Percentiles rank a stretch among this genome's conserved stretches.
Evolutionary conservation across 2,113 vertebrate species (phyloP).

Genomic region (Irena cyanogastra): DNA sequence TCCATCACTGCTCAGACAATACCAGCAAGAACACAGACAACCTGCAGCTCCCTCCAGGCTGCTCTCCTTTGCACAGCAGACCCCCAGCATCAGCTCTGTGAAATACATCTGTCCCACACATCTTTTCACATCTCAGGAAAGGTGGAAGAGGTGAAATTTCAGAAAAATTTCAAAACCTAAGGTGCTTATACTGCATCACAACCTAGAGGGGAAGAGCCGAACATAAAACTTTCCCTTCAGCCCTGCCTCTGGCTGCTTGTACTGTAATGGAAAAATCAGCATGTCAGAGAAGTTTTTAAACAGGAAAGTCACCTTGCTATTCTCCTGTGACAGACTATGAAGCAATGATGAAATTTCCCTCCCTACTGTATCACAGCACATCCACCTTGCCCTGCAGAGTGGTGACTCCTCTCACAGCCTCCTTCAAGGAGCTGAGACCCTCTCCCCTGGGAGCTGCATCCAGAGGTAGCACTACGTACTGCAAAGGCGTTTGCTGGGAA

Average conservation of each 20-base stretch:
- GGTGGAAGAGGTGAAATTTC: not conserved
- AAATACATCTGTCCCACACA: not conserved
- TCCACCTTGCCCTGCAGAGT: not conserved
- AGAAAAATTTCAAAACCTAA: not conserved
- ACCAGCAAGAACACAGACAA: not conserved
- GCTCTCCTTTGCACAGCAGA: not conserved
- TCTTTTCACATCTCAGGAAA: not conserved
- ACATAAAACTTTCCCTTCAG: not conserved
- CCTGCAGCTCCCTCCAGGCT: not conserved
- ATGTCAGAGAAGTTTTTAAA: not conserved
- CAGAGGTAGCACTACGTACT: not conserved
- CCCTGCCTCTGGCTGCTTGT: not conserved
- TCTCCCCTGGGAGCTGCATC: not conserved
- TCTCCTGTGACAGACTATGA: not conserved
- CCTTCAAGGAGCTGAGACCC: not conserved
- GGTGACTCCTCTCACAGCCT: not conserved
- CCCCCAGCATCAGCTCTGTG: not conserved
- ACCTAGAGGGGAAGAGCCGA: fast-evolving
- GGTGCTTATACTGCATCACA: not conserved
- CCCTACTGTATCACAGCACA: not conserved
- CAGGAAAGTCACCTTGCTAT: not conserved
- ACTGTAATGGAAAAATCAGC: not conserved
- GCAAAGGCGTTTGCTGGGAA: not conserved
- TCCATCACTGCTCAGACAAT: not conserved
- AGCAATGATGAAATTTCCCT: not conserved